phyloP scores from a whole-genome alignment of 2,797 vertebrate species.

The Gallinago stenura region DNA sequence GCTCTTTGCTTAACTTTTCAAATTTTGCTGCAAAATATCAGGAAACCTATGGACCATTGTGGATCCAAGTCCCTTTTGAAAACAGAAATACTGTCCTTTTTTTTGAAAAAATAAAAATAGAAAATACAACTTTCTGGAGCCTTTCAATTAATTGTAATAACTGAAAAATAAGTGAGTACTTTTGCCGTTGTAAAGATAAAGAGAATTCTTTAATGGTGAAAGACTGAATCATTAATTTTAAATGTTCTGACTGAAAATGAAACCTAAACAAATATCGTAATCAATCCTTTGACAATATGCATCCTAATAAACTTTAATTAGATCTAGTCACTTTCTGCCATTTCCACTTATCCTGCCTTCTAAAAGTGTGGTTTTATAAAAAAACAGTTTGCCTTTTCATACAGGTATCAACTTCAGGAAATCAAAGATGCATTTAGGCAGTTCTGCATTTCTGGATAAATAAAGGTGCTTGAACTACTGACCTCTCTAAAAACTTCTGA shows the following conservation, averaged over 20 bases:
- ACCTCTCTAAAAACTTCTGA: slow-evolving; percentile 30
- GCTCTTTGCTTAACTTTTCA: not conserved
- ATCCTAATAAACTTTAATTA: slow-evolving; percentile 18
- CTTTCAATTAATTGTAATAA: not conserved
- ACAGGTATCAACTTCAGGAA: slow-evolving; percentile 19
- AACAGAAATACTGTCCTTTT: not conserved
- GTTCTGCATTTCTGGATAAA: slow-evolving; percentile 28
- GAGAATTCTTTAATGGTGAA: not conserved
- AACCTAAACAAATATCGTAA: not conserved
- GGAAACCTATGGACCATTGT: not conserved
- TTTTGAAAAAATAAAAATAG: not conserved
- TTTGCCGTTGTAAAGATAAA: not conserved
- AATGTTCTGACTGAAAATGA: not conserved
- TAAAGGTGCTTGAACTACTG: not conserved
- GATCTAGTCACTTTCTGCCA: not conserved
- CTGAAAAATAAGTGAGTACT: not conserved
- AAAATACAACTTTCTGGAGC: not conserved
- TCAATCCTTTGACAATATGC: not conserved
- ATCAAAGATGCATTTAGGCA: slow-evolving; percentile 3
- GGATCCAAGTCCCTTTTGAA: not conserved
- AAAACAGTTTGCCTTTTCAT: not conserved
- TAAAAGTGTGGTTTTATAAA: not conserved
- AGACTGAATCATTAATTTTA: slow-evolving; percentile 2
- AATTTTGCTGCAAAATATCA: not conserved
- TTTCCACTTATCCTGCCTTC: not conserved